phyloP scores from a whole-genome alignment of 2,888 invertebrate species.

The Campoplex nolae region DNA sequence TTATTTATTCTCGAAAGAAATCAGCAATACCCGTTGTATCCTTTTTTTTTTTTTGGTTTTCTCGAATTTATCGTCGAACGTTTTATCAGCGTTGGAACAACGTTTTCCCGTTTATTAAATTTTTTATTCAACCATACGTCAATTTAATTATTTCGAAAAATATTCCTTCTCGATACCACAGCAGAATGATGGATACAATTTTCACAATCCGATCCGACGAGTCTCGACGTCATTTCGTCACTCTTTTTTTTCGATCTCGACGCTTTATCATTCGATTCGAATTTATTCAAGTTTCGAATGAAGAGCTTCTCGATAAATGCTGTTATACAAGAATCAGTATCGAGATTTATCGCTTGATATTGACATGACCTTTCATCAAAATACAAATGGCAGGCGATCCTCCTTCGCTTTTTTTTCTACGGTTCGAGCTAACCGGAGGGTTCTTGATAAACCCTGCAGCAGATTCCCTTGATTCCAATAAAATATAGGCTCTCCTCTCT shows the following conservation, averaged over 20 bases:
- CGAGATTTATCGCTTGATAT: background rate
- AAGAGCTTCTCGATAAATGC: no score
- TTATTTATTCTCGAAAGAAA: conserved; percentile 32
- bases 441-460: background rate
- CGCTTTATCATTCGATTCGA: background rate
- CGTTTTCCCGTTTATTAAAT: background rate
- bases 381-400: background rate
- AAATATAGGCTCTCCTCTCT: conserved; percentile 21
- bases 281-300: background rate
- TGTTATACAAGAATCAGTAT: background rate
- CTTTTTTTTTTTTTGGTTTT: background rate
- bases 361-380: background rate
- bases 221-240: background rate
- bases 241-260: background rate
- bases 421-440: background rate
- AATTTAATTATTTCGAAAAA: no score
- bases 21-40: conserved; percentile 16
- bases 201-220: background rate
- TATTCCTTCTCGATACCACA: background rate
- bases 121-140: background rate
- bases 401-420: background rate
- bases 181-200: background rate
- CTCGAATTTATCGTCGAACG: background rate
- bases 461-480: conserved; percentile 41
- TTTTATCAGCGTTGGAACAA: background rate